These are phyloP conservation scores for Stigmatopora argus DNA, from an alignment of 2,113 vertebrate species.

Conservation along the genomic window DNA sequence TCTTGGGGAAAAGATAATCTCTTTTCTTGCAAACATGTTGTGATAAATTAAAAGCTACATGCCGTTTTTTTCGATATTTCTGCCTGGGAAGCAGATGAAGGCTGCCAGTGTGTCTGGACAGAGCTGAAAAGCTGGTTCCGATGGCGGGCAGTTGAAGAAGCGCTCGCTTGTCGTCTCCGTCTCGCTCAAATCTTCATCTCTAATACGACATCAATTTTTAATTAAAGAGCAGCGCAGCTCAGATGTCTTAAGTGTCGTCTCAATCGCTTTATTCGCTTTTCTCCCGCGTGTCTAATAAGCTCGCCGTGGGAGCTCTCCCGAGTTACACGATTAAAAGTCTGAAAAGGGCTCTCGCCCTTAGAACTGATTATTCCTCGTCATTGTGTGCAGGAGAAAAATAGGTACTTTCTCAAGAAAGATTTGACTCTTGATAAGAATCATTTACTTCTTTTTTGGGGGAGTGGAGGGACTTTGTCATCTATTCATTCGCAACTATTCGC, in stretches of 20 bases:
- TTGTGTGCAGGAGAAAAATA: constrained; percentile 40
- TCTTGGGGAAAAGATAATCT: not conserved
- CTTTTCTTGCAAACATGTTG: not conserved
- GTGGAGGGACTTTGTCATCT: constrained; percentile 2
- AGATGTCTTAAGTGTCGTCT: constrained; percentile 62
- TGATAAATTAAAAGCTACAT: not conserved
- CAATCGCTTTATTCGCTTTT: constrained; percentile 34
- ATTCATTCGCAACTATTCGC: constrained; percentile 32
- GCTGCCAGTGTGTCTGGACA: constrained; percentile 16
- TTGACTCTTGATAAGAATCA: constrained; percentile 71
- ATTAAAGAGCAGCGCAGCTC: constrained; percentile 64
- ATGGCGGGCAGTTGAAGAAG: constrained; percentile 55
- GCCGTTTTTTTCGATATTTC: not conserved
- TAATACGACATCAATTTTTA: constrained; percentile 74
- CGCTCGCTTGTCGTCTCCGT: constrained; percentile 56
- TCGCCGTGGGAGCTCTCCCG: constrained; percentile 59
- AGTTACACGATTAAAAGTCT: constrained; percentile 69
- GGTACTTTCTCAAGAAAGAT: constrained; percentile 70
- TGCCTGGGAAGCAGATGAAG: not conserved
- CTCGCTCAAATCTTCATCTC: constrained; percentile 67
- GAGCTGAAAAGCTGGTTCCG: not conserved
- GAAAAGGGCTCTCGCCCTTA: constrained; percentile 60
- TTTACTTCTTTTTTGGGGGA: constrained; percentile 57
- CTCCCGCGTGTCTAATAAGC: constrained; percentile 52
- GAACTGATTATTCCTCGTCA: constrained; percentile 68